A percentile compares a stretch with the other conserved stretches of the same genome.
Conservation (phyloP, 2,888 invertebrate genomes). For the Pecten maximus region DNA sequence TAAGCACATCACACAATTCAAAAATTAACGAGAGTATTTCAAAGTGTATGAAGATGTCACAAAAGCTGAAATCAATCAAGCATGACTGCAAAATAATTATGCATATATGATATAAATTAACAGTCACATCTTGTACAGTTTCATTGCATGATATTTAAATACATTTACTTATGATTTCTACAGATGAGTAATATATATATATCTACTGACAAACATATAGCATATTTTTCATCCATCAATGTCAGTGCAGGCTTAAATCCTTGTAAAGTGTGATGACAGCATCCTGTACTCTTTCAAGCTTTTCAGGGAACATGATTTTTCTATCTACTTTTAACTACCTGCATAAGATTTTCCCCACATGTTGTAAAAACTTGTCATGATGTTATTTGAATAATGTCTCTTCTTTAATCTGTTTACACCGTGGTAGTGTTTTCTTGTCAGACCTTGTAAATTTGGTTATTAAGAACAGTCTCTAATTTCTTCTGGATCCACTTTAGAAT, state of each 20-base stretch:
- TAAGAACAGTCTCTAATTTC: slow-evolving; percentile 87
- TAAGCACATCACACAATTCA: too few species aligned
- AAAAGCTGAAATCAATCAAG: too few species aligned
- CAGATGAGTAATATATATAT: not conserved
- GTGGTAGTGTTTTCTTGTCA: not conserved
- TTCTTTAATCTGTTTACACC: not conserved
- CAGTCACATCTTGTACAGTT: too few species aligned
- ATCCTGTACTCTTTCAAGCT: not conserved
- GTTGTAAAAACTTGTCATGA: not conserved
- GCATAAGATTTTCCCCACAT: not conserved
- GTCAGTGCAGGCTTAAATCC: not conserved
- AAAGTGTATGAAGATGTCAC: too few species aligned
- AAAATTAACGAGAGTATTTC: too few species aligned
- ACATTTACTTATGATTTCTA: too few species aligned
- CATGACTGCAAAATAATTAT: too few species aligned
- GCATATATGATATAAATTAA: too few species aligned
- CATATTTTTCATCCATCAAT: too few species aligned
- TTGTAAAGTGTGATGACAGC: not conserved
- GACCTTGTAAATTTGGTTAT: slow-evolving; percentile 40
- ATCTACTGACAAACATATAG: too few species aligned
- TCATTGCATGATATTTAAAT: too few species aligned
- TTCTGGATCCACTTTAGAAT: slow-evolving; percentile 88
- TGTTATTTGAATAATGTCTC: not conserved
- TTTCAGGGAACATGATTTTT: not conserved
- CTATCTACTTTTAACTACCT: not conserved